Base-by-base conservation (phyloP, 1,140 invertebrate species). In the Bicyclus anynana region DNA sequence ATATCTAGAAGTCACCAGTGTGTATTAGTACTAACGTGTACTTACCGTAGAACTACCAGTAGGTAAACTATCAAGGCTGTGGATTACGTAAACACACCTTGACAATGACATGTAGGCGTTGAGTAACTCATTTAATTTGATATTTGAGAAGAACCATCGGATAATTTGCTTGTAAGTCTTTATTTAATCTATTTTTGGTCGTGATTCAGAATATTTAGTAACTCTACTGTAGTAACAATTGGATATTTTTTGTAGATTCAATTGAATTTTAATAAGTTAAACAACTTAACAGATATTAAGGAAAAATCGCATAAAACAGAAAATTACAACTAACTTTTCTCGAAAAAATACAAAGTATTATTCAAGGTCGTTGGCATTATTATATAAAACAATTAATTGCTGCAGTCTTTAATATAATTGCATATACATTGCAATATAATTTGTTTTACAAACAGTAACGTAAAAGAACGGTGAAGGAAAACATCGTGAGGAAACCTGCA, bases 1-100 rank as follows among this genome's bases (percentile, higher is more conserved):
- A n/a, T n/a, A n/a, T n/a, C n/a, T n/a, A n/a, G n/a, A 26, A 47
- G 14, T 47, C 21, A 14, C 44, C 1, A 47, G 44, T 47, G 23
- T 26, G 21, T 21, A 21, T 9, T 16, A 12, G 4, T 13, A 7
- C 14, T 47, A 47, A 49, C 44, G 4, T 10, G 21, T 23, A 53
- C 23, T 29, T 50, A 56, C 20, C 20, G n/a, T 42, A 27, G 37
- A 46, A 27, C 53, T 56, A 57, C 27, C n/a, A n/a, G 47, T 56
- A 53, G 40, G 16, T 23, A 4, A 7, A 53, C 46, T 40, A 37
- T 33, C 59, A 62, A 66, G 52, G 47, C 38, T 52, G 23, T 58
- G 29, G 49, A 35, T 62, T 62, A 49, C 59, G 48, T 57, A 61
- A 61, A 59, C 33, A 68, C 47, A 59, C 62, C 62, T 62, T 68